phyloP scores from a whole-genome alignment of 2,113 vertebrate species.

The Sprattus sprattus region DNA sequence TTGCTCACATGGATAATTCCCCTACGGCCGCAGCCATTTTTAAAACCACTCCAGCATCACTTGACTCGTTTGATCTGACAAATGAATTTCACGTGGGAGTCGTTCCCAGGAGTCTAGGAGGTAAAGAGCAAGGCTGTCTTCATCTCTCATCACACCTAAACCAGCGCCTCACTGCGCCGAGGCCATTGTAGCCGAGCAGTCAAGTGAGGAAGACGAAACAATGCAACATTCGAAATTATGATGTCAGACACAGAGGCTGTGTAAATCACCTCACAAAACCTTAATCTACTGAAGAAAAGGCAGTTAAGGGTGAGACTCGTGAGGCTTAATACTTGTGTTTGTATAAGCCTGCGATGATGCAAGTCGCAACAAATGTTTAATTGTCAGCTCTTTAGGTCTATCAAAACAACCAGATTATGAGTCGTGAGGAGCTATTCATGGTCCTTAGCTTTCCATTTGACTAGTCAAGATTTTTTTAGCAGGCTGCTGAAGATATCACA shows the following conservation, averaged over 20 bases:
- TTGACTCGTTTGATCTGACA: neutral
- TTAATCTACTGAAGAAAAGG: neutral
- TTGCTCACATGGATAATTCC: neutral
- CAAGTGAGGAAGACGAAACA: neutral
- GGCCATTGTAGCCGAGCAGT: neutral
- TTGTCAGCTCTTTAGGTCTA: constrained; percentile 24
- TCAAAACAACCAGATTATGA: constrained; percentile 25
- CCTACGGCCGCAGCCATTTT: neutral
- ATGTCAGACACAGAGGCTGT: constrained; percentile 25
- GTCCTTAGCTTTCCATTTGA: neutral
- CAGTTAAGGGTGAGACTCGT: constrained; percentile 5
- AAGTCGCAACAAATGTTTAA: constrained; percentile 26
- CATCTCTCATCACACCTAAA: neutral
- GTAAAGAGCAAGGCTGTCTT: neutral
- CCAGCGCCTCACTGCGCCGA: neutral
- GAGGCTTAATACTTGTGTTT: constrained; percentile 22
- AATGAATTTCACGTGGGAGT: neutral
- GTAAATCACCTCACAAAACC: constrained; percentile 27
- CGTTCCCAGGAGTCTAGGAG: neutral
- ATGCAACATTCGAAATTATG: neutral
- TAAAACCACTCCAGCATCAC: no score
- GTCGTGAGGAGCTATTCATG: neutral
- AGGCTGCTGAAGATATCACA: constrained; percentile 8
- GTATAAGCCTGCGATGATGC: constrained; percentile 4
- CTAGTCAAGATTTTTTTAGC: neutral